Evolutionary conservation across 1,140 invertebrate genomes (phyloP).

Genomic region (Antheraea pernyi): DNA sequence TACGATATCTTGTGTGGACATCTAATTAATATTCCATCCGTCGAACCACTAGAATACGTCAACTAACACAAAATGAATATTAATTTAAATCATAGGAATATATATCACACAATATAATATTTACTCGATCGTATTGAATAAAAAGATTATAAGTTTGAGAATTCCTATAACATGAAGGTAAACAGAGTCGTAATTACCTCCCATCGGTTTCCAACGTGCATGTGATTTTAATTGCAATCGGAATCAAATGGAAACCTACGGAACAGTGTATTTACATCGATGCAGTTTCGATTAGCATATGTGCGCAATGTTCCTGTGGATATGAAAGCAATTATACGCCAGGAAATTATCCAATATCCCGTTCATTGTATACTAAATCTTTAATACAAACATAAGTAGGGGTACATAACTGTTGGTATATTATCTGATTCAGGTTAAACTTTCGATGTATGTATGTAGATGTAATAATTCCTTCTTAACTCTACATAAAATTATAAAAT

Average conservation of each 20-base stretch:
- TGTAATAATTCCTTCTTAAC: too few species aligned
- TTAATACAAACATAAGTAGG: neutral
- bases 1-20: too few species aligned
- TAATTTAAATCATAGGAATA: too few species aligned
- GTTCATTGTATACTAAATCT: slow-evolving; percentile 14
- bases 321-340: slow-evolving; percentile 23
- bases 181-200: slow-evolving; percentile 6
- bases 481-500: too few species aligned
- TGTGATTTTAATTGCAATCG: slow-evolving; percentile 11
- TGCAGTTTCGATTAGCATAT: slow-evolving; percentile 4
- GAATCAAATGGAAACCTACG: slow-evolving; percentile 8
- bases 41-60: too few species aligned
- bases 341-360: slow-evolving; percentile 34
- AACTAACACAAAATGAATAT: too few species aligned
- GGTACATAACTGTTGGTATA: neutral
- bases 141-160: neutral
- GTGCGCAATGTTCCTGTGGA: slow-evolving; percentile 7
- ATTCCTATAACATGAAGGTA: neutral
- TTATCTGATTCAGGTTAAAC: neutral
- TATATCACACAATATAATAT: too few species aligned
- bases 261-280: slow-evolving; percentile 1
- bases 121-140: neutral
- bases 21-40: too few species aligned
- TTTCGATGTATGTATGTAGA: too few species aligned
- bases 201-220: neutral